A percentile compares a stretch with the other conserved stretches of the same genome.
These are phyloP conservation scores for Bucco capensis DNA, from an alignment of 2,113 vertebrate species.

Conservation along the genomic window DNA sequence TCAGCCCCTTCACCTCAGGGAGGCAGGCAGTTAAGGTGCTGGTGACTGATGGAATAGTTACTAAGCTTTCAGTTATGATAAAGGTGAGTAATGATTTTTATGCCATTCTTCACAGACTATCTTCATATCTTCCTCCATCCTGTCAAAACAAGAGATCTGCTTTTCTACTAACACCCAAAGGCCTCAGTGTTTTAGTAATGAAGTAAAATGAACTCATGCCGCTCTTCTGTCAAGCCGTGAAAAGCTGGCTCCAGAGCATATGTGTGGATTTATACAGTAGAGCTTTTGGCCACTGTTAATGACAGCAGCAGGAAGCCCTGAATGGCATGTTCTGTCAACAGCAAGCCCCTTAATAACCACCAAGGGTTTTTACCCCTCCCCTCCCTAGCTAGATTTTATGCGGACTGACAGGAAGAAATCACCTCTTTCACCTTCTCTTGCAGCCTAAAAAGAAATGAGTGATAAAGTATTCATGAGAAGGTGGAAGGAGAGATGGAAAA, in stretches of 20 bases:
- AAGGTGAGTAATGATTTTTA: constrained; percentile 34
- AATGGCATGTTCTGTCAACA: neutral
- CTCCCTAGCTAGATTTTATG: neutral
- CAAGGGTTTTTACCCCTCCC: neutral
- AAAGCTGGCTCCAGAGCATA: neutral
- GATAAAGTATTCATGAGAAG: constrained; percentile 6
- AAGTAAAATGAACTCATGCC: neutral
- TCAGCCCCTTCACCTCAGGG: neutral
- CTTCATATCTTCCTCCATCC: neutral
- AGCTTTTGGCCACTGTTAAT: neutral
- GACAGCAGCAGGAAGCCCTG: neutral
- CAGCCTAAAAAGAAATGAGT: neutral
- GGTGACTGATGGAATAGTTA: neutral
- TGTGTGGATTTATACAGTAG: neutral
- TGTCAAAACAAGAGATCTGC: constrained; percentile 1
- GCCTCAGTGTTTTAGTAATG: neutral
- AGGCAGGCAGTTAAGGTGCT: neutral
- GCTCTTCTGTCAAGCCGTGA: neutral
- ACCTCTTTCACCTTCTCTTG: neutral
- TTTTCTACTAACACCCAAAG: neutral
- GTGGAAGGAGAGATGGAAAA: neutral
- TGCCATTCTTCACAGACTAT: neutral
- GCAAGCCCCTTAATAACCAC: neutral
- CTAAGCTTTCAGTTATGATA: neutral
- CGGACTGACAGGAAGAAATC: neutral